Evolutionary conservation across 2,113 vertebrate species (phyloP), one percentile per base, ranked within the genome.

Genomic region (Grammomys dolichurus): DNA sequence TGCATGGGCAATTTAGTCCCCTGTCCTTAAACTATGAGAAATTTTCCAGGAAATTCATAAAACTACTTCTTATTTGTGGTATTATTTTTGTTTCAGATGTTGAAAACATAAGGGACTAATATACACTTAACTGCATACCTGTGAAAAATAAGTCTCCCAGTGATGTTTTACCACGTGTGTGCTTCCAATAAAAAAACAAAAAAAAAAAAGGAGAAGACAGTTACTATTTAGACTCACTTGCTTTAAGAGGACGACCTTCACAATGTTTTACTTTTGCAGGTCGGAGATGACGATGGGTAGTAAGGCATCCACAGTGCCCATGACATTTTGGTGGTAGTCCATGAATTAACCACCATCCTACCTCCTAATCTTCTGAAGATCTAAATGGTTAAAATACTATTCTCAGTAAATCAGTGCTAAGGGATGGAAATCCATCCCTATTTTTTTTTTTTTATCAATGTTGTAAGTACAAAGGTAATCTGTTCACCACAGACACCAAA

Each of bases 391-490:
- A 89, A 97, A 92, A 78, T 72, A 84, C 58, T 36, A 87, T 54
- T 92, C 67, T 89, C 81, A 92, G 82, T 12, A 96, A 91, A 96
- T 90, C 51, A 96, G 76, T 58, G 48, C 91, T 69, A 95, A 93
- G 73, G n/a, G 56, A 73, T 40, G 87, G 22, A 96, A 69, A 78
- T 20, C 78, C 5, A 75, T 33, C 16, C 81, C 43, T 90, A 69
- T n/a, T 88, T 85, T 54, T 80, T 90, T 63, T n/a, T 88, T 85
- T 54, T 80, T 77, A 92, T 22, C 7, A 48, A 88, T 88, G 80
- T 46, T 72, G 26, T 94, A 63, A 24, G 16, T 76, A 7, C 54
- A 54, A 19, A 91, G n/a, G 33, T 26, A 43, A 33, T 67, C 19
- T 46, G 58, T 17, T 75, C 92, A 86, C 92, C 33, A 91, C 40